Evolutionary conservation across 2,113 vertebrate genomes (phyloP).

Genomic region (Peucedramus taeniatus): DNA sequence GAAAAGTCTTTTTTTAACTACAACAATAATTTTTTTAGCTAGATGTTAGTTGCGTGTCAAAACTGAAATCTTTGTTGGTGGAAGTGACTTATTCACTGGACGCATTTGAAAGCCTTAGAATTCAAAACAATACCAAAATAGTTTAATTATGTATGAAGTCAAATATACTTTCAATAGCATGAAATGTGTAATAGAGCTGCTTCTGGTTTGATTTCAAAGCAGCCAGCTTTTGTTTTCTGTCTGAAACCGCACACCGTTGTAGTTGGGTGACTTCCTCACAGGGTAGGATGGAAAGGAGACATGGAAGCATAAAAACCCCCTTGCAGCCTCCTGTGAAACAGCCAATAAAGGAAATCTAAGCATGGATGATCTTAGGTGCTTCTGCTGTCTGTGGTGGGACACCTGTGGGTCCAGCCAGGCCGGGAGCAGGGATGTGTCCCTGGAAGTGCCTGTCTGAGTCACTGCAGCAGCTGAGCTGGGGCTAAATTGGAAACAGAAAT

Average conservation of each 20-base stretch:
- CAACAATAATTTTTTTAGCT: neutral
- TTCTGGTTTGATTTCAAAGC: constrained; percentile 31
- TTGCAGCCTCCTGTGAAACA: neutral
- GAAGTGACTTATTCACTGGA: neutral
- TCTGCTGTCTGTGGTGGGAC: neutral
- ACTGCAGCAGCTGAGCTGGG: constrained; percentile 4
- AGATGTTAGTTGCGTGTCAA: neutral
- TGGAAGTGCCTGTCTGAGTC: neutral
- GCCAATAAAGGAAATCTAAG: neutral
- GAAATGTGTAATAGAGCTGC: neutral
- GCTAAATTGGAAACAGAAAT: constrained; percentile 56
- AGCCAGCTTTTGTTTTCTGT: neutral
- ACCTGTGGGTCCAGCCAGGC: neutral
- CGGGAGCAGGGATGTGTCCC: rapidly evolving
- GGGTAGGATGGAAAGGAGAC: neutral
- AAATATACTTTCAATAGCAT: neutral
- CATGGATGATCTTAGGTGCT: neutral
- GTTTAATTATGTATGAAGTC: neutral
- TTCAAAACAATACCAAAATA: neutral
- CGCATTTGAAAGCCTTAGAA: neutral
- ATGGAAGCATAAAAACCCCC: neutral
- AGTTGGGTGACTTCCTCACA: neutral
- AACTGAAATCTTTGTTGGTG: neutral
- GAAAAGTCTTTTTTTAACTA: neutral
- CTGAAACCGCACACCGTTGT: neutral